A percentile compares a stretch with the other conserved stretches of the same genome.
phyloP scores from a whole-genome alignment of 2,113 vertebrate genomes.

The Thryonomys swinderianus region DNA sequence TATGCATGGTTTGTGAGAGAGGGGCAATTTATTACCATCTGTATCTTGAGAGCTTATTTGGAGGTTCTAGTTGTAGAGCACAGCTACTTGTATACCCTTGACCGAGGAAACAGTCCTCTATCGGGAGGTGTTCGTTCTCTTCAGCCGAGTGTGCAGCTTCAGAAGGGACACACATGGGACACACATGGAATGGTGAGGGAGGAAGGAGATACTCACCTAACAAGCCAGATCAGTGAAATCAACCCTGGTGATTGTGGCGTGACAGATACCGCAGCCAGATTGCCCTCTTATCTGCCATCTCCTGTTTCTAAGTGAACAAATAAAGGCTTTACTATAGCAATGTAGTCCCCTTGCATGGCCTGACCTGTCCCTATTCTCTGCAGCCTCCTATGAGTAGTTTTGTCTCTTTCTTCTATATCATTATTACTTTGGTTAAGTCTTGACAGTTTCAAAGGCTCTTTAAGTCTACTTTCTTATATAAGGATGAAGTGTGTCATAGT shows the following conservation, averaged over 20 bases:
- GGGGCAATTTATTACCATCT: background rate
- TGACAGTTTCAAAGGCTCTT: background rate
- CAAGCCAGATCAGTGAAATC: no score
- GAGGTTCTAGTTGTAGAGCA: no score
- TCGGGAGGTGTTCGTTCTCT: no score
- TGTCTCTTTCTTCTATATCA: background rate
- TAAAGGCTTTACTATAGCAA: background rate
- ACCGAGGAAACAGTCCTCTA: no score
- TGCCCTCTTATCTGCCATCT: background rate
- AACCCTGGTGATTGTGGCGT: no score
- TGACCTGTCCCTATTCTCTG: background rate
- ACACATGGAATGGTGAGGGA: no score
- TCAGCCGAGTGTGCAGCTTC: no score
- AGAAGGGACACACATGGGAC: no score
- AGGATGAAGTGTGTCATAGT: background rate
- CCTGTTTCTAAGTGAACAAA: background rate
- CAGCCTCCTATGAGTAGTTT: constrained; percentile 20
- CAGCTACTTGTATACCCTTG: no score
- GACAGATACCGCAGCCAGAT: no score
- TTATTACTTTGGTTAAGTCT: background rate
- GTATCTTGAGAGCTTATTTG: background rate
- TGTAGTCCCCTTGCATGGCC: background rate
- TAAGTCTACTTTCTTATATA: constrained; percentile 34
- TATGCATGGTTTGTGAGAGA: background rate
- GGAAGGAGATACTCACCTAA: no score